phyloP scores from a whole-genome alignment of 2,888 invertebrate species.

The Panopea generosa region DNA sequence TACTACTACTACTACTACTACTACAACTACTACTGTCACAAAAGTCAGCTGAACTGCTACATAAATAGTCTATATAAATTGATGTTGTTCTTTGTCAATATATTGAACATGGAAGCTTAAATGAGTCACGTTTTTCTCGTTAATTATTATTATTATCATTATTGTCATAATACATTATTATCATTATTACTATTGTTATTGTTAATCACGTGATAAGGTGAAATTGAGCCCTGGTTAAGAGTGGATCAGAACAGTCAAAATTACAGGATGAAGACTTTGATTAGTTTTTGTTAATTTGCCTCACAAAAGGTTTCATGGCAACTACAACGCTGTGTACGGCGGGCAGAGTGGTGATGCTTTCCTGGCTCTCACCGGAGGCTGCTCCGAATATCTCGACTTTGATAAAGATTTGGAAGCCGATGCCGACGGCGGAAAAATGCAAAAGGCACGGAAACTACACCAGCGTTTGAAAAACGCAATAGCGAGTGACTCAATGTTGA shows the following conservation, averaged over 20 bases:
- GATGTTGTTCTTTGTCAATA: too few relatives aligned
- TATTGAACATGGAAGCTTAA: too few relatives aligned
- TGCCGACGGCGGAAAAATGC: conserved; percentile 28
- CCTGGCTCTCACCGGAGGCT: conserved; percentile 91
- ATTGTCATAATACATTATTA: too few relatives aligned
- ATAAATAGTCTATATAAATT: too few relatives aligned
- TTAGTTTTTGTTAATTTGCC: too few relatives aligned
- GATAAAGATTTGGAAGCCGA: conserved; percentile 54
- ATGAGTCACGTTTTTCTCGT: too few relatives aligned
- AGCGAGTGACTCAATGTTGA: conserved; percentile 88
- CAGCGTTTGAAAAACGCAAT: conserved; percentile 87
- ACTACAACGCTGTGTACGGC: conserved; percentile 88
- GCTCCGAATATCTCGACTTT: conserved; percentile 88
- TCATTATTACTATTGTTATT: too few relatives aligned
- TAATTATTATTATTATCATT: too few relatives aligned
- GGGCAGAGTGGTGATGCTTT: conserved; percentile 89
- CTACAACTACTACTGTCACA: conserved; percentile 6
- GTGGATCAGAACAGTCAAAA: too few relatives aligned
- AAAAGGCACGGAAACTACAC: conserved; percentile 84
- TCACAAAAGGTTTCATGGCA: conserved; percentile 88
- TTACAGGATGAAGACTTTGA: too few relatives aligned
- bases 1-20: conserved; percentile 25
- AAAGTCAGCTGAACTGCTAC: not conserved
- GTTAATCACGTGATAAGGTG: too few relatives aligned
- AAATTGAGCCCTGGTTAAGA: too few relatives aligned